Evolutionary conservation across 2,797 vertebrate species (phyloP).

Genomic region (Macropus fuliginosus): DNA sequence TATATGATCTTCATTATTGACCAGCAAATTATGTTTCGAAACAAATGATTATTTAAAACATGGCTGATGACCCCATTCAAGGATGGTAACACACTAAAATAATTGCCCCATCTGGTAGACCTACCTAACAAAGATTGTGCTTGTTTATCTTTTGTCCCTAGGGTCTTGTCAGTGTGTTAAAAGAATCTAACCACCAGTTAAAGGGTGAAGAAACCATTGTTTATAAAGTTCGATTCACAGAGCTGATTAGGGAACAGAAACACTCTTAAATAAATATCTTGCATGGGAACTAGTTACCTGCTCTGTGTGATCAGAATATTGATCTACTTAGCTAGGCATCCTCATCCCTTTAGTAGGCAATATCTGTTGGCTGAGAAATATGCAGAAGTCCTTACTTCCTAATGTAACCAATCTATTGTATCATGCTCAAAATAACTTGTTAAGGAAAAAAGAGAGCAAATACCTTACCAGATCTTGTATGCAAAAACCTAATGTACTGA

Average conservation of each 20-base stretch:
- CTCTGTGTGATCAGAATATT: background rate
- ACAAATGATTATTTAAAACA: background rate
- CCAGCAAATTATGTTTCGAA: slow-evolving; percentile 36
- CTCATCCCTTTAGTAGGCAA: slow-evolving; percentile 6
- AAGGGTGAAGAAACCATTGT: slow-evolving; percentile 13
- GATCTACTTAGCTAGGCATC: background rate
- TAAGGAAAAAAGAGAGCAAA: background rate
- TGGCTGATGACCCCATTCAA: slow-evolving; percentile 15
- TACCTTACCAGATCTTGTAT: background rate
- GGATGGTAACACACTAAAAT: slow-evolving; percentile 18
- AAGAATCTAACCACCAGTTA: slow-evolving; percentile 22
- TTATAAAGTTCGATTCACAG: slow-evolving; percentile 49
- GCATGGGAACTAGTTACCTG: slow-evolving; percentile 15
- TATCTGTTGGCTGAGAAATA: slow-evolving; percentile 23
- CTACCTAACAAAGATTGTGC: background rate
- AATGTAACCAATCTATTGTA: background rate
- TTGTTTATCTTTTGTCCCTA: background rate
- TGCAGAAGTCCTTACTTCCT: background rate
- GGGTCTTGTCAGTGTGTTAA: slow-evolving; percentile 13
- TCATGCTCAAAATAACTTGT: background rate
- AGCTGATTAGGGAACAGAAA: slow-evolving; percentile 22
- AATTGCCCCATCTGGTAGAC: slow-evolving; percentile 21
- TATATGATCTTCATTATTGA: slow-evolving; percentile 14
- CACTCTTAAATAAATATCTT: slow-evolving; percentile 53
- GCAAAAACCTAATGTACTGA: slow-evolving; percentile 15